These are phyloP conservation scores for Arrhopalites spinosus DNA, from an alignment of 2,888 invertebrate species.

Conservation along the genomic window DNA sequence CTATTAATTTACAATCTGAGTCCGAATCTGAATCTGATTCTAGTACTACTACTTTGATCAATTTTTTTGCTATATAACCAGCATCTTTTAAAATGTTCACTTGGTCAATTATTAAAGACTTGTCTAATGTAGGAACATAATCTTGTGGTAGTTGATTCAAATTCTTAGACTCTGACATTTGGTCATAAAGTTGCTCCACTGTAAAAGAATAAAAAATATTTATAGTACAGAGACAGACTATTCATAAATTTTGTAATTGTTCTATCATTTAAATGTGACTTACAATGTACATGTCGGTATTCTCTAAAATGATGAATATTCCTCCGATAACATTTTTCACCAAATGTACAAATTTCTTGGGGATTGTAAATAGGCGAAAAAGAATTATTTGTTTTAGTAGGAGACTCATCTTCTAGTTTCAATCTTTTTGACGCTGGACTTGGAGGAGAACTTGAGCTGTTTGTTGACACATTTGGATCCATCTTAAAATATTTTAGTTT, in stretches of 20 bases:
- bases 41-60: no score
- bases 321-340: conserved; percentile 77
- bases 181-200: conserved; percentile 71
- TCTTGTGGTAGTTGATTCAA: neutral
- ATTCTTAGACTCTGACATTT: conserved; percentile 58
- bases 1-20: no score
- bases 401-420: neutral
- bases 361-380: neutral
- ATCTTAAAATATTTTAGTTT: neutral
- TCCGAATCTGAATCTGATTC: no score
- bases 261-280: conserved; percentile 57
- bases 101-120: conserved; percentile 5
- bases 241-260: neutral
- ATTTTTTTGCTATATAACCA: neutral
- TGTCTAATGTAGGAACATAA: neutral
- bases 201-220: conserved; percentile 52
- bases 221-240: neutral
- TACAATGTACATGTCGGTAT: conserved; percentile 79
- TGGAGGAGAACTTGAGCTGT: no score
- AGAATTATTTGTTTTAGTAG: neutral
- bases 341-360: conserved; percentile 72
- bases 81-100: conserved; percentile 3
- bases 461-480: neutral
- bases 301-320: conserved; percentile 84
- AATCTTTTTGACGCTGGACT: neutral